phyloP scores from a whole-genome alignment of 2,797 vertebrate genomes.

The Spinibarbus caldwelli region DNA sequence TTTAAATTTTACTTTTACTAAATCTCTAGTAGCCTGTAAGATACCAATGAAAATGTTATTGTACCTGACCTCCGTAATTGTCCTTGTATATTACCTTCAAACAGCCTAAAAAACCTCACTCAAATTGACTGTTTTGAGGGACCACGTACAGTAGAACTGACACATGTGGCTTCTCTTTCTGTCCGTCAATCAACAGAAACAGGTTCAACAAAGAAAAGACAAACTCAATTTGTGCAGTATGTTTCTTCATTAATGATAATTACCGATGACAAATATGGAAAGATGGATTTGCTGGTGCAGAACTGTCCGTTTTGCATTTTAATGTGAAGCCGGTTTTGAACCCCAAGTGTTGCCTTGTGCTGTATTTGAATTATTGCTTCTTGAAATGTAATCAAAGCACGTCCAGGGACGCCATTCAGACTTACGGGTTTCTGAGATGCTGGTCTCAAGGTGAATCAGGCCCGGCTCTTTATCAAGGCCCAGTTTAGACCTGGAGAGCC shows the following conservation, averaged over 20 bases:
- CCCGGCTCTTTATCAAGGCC: constrained; percentile 93
- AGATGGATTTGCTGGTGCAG: neutral
- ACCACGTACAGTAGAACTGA: neutral
- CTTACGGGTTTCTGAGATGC: constrained; percentile 93
- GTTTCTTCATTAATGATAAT: constrained; percentile 43
- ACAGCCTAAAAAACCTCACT: neutral
- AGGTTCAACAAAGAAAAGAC: constrained; percentile 41
- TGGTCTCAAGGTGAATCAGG: constrained; percentile 94
- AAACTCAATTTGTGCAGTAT: neutral
- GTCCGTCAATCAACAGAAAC: neutral
- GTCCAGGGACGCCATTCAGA: constrained; percentile 54
- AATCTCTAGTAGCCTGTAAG: neutral
- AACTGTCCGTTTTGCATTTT: too few relatives aligned
- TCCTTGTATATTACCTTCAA: constrained; percentile 64
- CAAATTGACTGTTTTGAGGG: neutral
- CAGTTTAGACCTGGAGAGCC: constrained; percentile 87
- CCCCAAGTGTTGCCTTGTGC: neutral
- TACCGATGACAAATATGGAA: neutral
- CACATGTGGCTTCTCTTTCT: neutral
- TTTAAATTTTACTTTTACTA: neutral
- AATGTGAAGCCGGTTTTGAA: too few relatives aligned
- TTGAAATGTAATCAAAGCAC: constrained; percentile 25
- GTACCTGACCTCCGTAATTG: constrained; percentile 1
- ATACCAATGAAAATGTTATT: neutral
- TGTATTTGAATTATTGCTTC: neutral